Conservation (phyloP, 2,888 invertebrate species). For the Chouioia cunea region DNA sequence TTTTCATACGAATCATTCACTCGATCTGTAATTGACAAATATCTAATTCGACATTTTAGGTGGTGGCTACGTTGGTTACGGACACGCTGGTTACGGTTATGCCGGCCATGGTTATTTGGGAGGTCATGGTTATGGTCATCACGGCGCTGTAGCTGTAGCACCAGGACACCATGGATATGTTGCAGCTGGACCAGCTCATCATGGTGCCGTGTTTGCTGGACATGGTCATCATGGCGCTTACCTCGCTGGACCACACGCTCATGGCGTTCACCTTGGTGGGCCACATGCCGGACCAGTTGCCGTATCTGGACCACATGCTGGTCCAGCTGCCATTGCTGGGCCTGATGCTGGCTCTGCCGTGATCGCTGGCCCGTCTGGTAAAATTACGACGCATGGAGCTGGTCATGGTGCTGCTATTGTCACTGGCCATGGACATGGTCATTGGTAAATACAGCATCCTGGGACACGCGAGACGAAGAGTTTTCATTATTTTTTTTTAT, state of each 20-base stretch:
- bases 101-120: slow-evolving; percentile 44
- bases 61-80: slow-evolving; percentile 32
- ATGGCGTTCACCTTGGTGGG: slow-evolving; percentile 59
- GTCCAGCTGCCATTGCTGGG: slow-evolving; percentile 61
- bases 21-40: not conserved
- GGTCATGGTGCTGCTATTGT: slow-evolving; percentile 63
- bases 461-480: not conserved
- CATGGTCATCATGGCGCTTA: slow-evolving; percentile 61
- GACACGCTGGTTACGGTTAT: slow-evolving; percentile 52
- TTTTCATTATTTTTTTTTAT: no score
- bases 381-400: slow-evolving; percentile 64
- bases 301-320: slow-evolving; percentile 62
- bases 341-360: slow-evolving; percentile 63
- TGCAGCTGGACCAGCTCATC: slow-evolving; percentile 58
- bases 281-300: slow-evolving; percentile 62
- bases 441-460: slow-evolving; percentile 49
- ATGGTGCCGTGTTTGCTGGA: slow-evolving; percentile 59
- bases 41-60: no score
- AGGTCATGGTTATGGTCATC: slow-evolving; percentile 9
- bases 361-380: slow-evolving; percentile 65
- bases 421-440: slow-evolving; percentile 59
- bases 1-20: no score
- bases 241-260: slow-evolving; percentile 64
- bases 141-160: slow-evolving; percentile 15
- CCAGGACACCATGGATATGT: slow-evolving; percentile 57